Conservation (phyloP, 2,888 invertebrate genomes). For the Rhabditoides inermis region DNA sequence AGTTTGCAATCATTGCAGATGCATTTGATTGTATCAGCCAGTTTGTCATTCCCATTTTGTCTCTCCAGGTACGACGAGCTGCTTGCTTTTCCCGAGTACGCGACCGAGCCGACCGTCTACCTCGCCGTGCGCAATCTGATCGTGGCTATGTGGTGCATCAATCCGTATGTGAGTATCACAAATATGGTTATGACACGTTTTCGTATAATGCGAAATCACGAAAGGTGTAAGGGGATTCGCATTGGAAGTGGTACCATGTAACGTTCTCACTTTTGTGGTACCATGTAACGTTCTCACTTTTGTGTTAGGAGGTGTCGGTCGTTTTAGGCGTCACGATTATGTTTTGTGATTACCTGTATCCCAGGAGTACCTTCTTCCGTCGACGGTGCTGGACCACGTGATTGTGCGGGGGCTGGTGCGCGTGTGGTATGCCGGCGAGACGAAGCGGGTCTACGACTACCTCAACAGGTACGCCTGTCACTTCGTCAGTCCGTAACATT, state of each 20-base stretch:
- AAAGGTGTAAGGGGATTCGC: too few species aligned
- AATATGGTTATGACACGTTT: too few species aligned
- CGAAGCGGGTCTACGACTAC: constrained; percentile 25
- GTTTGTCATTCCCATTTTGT: constrained; percentile 25
- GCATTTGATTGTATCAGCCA: constrained; percentile 16
- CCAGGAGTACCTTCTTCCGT: constrained; percentile 33
- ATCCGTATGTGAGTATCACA: constrained; percentile 53
- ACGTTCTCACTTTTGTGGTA: too few species aligned
- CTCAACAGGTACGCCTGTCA: too few species aligned
- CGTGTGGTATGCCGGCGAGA: constrained; percentile 28
- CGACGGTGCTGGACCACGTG: constrained; percentile 18
- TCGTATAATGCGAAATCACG: too few species aligned
- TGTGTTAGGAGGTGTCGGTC: too few species aligned
- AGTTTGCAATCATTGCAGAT: constrained; percentile 27
- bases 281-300: too few species aligned
- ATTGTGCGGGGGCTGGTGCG: constrained; percentile 36
- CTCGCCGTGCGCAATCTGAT: constrained; percentile 55
- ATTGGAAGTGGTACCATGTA: too few species aligned
- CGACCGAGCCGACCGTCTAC: constrained; percentile 40
- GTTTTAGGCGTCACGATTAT: too few species aligned
- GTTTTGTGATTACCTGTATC: constrained; percentile 7
- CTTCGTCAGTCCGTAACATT: too few species aligned
- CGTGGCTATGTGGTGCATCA: constrained; percentile 54
- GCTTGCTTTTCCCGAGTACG: constrained; percentile 51
- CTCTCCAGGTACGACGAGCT: constrained; percentile 50